phyloP scores from a whole-genome alignment of 53 echinoderm and acorn worm species.

The Holothuria scabra region DNA sequence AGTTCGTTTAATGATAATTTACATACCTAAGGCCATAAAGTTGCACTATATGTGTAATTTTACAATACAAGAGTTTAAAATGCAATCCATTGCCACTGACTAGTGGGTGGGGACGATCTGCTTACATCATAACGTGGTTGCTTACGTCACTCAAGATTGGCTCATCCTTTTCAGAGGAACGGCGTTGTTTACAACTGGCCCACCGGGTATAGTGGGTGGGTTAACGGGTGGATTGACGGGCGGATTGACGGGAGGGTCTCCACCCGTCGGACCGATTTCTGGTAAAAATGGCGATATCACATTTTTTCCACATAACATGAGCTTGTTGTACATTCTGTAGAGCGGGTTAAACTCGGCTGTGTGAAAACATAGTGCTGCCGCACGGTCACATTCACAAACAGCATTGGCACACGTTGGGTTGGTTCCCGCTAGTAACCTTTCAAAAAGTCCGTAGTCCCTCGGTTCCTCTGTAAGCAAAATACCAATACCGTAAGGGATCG shows the following conservation, averaged over 20 bases:
- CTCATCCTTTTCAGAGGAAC: no score
- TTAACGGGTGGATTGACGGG: neutral
- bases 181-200: no score
- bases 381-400: constrained; percentile 47
- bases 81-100: no score
- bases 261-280: neutral
- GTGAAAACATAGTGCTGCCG: constrained; percentile 32
- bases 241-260: neutral
- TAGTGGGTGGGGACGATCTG: no score
- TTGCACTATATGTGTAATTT: no score
- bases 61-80: no score
- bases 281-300: neutral
- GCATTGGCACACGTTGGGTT: constrained; percentile 37
- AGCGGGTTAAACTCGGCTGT: constrained; percentile 15
- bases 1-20: no score
- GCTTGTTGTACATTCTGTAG: constrained; percentile 36
- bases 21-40: no score
- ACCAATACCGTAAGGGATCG: no score
- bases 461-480: constrained; percentile 18
- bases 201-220: no score
- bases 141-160: no score
- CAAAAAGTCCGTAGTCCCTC: constrained; percentile 5
- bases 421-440: constrained; percentile 19
- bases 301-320: constrained; percentile 26
- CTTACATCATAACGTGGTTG: no score